Base-by-base conservation (phyloP, 2,888 invertebrate genomes). In the Ophraella communa region DNA sequence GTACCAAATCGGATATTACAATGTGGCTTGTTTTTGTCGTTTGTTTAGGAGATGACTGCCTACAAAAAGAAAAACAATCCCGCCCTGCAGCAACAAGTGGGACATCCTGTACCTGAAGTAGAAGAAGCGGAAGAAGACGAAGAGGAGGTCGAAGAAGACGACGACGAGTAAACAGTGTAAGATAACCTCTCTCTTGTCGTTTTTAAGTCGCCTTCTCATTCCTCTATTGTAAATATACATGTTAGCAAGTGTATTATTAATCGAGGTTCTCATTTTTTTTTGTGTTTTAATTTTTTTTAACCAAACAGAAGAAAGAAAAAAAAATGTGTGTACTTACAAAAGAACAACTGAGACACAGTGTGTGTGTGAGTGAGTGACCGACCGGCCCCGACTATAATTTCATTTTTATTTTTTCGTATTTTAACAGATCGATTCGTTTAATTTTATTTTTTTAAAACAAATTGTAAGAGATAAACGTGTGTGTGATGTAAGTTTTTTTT, bases 1-100 rank as follows among this genome's bases (percentile, higher is more conserved):
- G n/a, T n/a, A n/a, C n/a, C n/a, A n/a, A n/a, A n/a, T n/a, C n/a
- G n/a, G n/a, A n/a, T n/a, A n/a, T n/a, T n/a, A n/a, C n/a, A n/a
- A n/a, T n/a, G n/a, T n/a, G n/a, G n/a, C n/a, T n/a, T n/a, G 33
- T 27, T 39, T 21, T 11, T 53, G 49, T 45, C 8, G 17, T n/a
- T 47, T 67, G 84, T 84, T 2, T 80, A 93, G 93, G 93, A 93
- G 85, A 92, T 92, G 91, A 91, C 91, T 67, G 92, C 91, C 57
- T 93, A 93, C 85, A 93, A 93, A 83, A 92, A 92, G 83, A 90
- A 89, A 63, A 85, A 85, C 72, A 85, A 84, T 55, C 78, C 85
- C 70, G 79, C 78, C 70, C 75, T 76, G 67, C 83, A n/a, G n/a
- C n/a, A 81, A 72, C 81, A 81, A 73, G 85, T 81, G 71, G 81